These are phyloP conservation scores for Dynastes maya DNA, from an alignment of 2,888 invertebrate species.

Conservation along the genomic window DNA sequence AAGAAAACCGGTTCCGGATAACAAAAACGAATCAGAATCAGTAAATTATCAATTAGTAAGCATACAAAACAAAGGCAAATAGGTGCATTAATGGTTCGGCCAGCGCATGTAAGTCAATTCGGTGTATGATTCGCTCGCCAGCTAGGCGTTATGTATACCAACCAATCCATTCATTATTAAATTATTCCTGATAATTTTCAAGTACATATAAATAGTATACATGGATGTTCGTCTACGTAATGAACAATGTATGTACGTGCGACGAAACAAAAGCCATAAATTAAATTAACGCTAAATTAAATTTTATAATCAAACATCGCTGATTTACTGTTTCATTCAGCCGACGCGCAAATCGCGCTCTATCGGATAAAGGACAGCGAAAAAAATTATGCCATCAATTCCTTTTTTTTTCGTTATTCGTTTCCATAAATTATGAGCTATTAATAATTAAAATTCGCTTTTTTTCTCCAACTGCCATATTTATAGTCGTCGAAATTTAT, in stretches of 20 bases:
- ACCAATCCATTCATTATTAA: conserved; percentile 44
- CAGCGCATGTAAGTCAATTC: conserved; percentile 28
- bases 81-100: conserved; percentile 17
- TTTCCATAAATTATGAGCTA: conserved; percentile 40
- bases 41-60: not conserved
- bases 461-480: conserved; percentile 21
- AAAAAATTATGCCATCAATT: conserved; percentile 36
- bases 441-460: conserved; percentile 40
- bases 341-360: conserved; percentile 34
- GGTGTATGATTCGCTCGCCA: conserved; percentile 21
- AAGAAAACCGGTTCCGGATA: not conserved
- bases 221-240: conserved; percentile 56
- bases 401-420: conserved; percentile 30
- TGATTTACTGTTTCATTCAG: conserved; percentile 59
- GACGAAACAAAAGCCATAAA: conserved; percentile 61
- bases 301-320: conserved; percentile 63
- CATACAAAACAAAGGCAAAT: not conserved
- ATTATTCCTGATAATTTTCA: conserved; percentile 49
- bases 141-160: conserved; percentile 16
- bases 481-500: conserved; percentile 19
- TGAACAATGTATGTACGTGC: conserved; percentile 63
- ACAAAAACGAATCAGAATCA: not conserved
- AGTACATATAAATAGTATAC: conserved; percentile 46
- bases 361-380: conserved; percentile 31
- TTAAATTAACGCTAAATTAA: conserved; percentile 67